These are phyloP conservation scores for Chironomus tentans DNA, from an alignment of 2,888 invertebrate species.

Conservation along the genomic window DNA sequence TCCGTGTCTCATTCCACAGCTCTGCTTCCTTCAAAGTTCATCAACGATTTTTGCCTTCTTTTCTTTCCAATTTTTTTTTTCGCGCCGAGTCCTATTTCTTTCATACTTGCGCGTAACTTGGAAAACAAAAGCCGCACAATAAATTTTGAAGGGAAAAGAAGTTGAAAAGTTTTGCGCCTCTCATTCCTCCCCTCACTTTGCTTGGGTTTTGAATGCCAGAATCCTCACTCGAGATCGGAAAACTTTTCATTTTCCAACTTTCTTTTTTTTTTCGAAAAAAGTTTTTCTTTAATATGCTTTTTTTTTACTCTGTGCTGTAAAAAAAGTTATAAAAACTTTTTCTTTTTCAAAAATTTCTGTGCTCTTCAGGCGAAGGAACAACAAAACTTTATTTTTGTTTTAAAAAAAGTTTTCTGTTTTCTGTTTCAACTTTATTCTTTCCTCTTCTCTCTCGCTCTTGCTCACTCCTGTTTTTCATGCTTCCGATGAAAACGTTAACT, in stretches of 20 bases:
- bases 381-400: background rate
- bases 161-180: background rate
- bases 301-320: conserved; percentile 15
- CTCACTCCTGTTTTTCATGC: background rate
- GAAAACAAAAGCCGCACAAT: conserved; percentile 2
- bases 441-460: background rate
- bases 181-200: background rate
- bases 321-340: conserved; percentile 21
- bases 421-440: background rate
- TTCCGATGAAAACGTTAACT: background rate
- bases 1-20: background rate
- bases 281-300: conserved; percentile 5
- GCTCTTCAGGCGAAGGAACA: background rate
- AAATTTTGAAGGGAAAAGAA: background rate
- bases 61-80: background rate
- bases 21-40: background rate
- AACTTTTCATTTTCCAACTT: conserved; percentile 21
- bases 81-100: background rate
- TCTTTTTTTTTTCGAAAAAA: background rate
- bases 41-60: background rate
- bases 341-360: background rate
- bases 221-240: conserved; percentile 20
- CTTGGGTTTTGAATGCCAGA: background rate
- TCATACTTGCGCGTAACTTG: background rate
- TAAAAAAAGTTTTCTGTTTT: conserved; percentile 7